Conservation (phyloP, 2,113 vertebrate genomes). For the Baryphthengus martii region DNA sequence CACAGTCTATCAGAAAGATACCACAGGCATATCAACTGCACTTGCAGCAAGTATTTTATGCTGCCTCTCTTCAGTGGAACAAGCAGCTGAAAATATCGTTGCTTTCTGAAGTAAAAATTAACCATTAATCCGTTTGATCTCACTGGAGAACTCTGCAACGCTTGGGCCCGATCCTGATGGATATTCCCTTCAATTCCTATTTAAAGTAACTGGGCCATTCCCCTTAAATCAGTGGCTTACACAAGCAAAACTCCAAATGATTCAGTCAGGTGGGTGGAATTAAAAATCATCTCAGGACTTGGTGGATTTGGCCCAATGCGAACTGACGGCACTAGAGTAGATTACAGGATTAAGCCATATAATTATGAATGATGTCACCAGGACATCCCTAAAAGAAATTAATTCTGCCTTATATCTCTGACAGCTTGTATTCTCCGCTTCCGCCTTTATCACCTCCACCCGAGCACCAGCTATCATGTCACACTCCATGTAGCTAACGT, state of each 20-base stretch:
- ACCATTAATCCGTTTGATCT: not conserved
- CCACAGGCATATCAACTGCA: not conserved
- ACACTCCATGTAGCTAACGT: not conserved
- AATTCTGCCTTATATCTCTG: not conserved
- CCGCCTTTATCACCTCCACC: not conserved
- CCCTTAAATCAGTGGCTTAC: not conserved
- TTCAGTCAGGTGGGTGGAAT: not conserved
- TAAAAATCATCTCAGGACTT: not conserved
- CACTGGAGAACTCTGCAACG: not conserved
- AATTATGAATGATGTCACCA: conserved; percentile 11
- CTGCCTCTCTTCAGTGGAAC: not conserved
- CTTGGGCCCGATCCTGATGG: not conserved
- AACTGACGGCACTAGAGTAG: not conserved
- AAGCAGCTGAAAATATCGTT: not conserved
- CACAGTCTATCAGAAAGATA: not conserved
- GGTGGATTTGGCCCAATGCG: not conserved
- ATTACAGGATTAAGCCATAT: conserved; percentile 42
- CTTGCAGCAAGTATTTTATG: not conserved
- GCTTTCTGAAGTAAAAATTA: not conserved
- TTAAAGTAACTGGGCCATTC: conserved; percentile 23
- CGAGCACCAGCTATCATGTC: not conserved
- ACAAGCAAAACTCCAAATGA: not conserved
- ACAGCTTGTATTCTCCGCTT: not conserved
- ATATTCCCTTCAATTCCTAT: not conserved
- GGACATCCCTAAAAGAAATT: conserved; percentile 49